A percentile compares a stretch with the other conserved stretches of the same genome.
These are phyloP conservation scores for Geotrypetes seraphini DNA, from an alignment of 2,797 vertebrate genomes.

Conservation along the genomic window DNA sequence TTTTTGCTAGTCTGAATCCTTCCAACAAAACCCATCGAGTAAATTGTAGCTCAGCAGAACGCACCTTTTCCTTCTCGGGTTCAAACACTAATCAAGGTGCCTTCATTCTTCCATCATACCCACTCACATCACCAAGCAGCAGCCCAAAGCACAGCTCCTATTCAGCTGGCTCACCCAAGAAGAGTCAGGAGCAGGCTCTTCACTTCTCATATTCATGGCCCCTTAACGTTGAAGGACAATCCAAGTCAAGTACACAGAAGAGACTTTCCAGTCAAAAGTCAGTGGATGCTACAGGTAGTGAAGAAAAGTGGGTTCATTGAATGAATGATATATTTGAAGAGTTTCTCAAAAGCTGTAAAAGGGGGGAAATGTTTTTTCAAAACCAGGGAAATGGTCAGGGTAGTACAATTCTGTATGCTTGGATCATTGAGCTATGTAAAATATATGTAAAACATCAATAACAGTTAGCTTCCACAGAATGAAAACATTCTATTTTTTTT, in stretches of 20 bases:
- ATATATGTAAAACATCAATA: too few species aligned
- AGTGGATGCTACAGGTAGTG: constrained; percentile 42
- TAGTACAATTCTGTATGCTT: too few species aligned
- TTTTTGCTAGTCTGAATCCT: constrained; percentile 32
- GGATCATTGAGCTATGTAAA: too few species aligned
- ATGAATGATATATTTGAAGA: too few species aligned
- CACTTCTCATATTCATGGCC: constrained; percentile 85
- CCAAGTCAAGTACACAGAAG: constrained; percentile 51
- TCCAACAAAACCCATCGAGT: constrained; percentile 45
- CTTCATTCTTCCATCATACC: constrained; percentile 72
- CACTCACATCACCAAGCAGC: constrained; percentile 57
- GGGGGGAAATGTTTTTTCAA: too few species aligned
- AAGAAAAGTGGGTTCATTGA: too few species aligned
- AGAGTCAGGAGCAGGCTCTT: constrained; percentile 42
- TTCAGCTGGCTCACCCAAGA: constrained; percentile 34
- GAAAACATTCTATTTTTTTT: too few species aligned
- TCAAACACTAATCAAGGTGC: constrained; percentile 42
- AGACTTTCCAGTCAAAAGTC: constrained; percentile 44
- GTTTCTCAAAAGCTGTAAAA: too few species aligned
- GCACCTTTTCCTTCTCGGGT: constrained; percentile 37
- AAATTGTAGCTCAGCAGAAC: constrained; percentile 57
- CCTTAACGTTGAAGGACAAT: constrained; percentile 56
- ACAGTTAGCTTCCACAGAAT: too few species aligned
- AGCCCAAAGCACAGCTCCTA: constrained; percentile 53
- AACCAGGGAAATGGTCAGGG: too few species aligned